phyloP scores from a whole-genome alignment of 2,888 invertebrate genomes.

The Aporophyla nigra region DNA sequence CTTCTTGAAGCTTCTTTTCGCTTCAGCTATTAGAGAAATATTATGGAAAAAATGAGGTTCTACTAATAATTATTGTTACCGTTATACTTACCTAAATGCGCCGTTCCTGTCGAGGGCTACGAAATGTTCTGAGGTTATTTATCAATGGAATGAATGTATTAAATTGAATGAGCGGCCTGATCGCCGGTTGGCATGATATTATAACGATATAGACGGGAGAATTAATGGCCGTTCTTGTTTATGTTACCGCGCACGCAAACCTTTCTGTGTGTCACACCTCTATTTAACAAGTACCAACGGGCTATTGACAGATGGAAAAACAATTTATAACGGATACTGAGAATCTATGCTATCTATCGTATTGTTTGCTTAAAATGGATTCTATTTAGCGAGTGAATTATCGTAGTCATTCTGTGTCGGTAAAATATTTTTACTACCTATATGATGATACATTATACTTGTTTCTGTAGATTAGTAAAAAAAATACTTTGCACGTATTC shows the following conservation, averaged over 20 bases:
- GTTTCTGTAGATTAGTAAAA: not conserved
- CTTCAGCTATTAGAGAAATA: not conserved
- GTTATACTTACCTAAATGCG: constrained; percentile 3
- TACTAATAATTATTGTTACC: constrained; percentile 16
- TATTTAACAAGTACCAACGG: constrained; percentile 42
- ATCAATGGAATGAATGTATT: constrained; percentile 59
- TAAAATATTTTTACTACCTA: not conserved
- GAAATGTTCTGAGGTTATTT: constrained; percentile 39
- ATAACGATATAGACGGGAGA: constrained; percentile 43
- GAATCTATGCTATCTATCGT: not conserved
- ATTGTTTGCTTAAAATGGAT: not conserved
- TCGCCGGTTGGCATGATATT: constrained; percentile 61
- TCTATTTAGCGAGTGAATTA: not conserved
- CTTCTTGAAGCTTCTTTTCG: constrained; percentile 1
- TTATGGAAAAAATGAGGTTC: not conserved
- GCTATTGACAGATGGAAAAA: constrained; percentile 34
- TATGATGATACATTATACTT: not conserved
- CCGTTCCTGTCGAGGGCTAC: constrained; percentile 7
- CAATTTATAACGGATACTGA: not conserved
- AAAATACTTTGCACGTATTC: no score
- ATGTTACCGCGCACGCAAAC: constrained; percentile 61
- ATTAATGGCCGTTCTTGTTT: constrained; percentile 53
- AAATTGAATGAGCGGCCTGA: constrained; percentile 58
- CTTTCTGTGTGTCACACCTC: constrained; percentile 63
- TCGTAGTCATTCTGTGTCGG: not conserved